These are phyloP conservation scores for Atta cephalotes DNA, from an alignment of 1,140 invertebrate species.

Conservation along the genomic window DNA sequence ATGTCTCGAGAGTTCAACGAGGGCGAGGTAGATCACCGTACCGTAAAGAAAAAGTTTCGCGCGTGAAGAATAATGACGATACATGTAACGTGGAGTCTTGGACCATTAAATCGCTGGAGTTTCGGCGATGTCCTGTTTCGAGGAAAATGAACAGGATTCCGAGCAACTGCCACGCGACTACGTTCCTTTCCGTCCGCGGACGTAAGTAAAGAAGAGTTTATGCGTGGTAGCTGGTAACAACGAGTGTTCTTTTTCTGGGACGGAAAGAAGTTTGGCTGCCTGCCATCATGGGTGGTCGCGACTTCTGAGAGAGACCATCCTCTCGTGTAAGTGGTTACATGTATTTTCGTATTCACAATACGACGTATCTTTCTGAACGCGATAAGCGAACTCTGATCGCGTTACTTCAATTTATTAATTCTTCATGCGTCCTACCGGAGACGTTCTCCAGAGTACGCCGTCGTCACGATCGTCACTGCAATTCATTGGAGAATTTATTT, in stretches of 20 bases:
- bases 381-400: background rate
- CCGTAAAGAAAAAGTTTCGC: constrained; percentile 52
- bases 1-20: constrained; percentile 37
- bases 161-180: constrained; percentile 26
- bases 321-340: constrained; percentile 7
- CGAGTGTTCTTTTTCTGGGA: constrained; percentile 6
- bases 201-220: constrained; percentile 66
- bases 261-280: constrained; percentile 46
- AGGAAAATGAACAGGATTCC: constrained; percentile 38
- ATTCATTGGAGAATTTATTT: constrained; percentile 51
- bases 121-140: constrained; percentile 40
- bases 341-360: background rate
- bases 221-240: constrained; percentile 40
- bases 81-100: constrained; percentile 57
- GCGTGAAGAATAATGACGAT: constrained; percentile 37
- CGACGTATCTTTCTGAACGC: background rate
- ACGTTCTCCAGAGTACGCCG: background rate
- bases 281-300: constrained; percentile 17
- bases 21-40: constrained; percentile 44
- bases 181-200: constrained; percentile 50
- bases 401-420: constrained; percentile 26
- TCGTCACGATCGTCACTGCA: background rate
- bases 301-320: constrained; percentile 24
- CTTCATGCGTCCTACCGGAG: background rate
- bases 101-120: constrained; percentile 60